phyloP scores from a whole-genome alignment of 2,113 vertebrate species.

The Fulica atra region DNA sequence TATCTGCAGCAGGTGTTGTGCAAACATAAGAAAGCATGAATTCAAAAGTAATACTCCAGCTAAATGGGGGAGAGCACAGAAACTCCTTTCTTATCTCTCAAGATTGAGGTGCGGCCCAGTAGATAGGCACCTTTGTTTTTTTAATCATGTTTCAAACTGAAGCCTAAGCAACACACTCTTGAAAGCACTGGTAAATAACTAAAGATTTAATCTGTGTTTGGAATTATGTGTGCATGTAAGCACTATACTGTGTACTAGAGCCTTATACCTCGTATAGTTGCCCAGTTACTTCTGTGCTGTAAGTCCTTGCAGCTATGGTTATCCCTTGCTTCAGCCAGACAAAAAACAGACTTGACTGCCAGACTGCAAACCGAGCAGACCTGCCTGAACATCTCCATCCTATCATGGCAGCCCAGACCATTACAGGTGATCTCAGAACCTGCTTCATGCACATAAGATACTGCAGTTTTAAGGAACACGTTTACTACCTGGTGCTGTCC shows the following conservation, averaged over 20 bases:
- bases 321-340: background rate
- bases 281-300: background rate
- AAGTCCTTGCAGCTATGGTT: background rate
- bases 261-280: background rate
- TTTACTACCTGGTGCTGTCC: background rate
- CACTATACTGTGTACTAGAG: background rate
- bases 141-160: background rate
- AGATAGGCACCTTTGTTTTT: background rate
- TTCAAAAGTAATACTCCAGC: background rate
- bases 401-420: accelerated
- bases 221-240: background rate
- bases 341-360: background rate
- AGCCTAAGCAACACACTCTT: background rate
- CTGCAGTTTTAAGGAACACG: background rate
- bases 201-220: background rate
- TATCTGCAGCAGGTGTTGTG: background rate
- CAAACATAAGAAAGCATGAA: background rate
- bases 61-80: background rate
- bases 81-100: background rate
- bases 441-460: background rate
- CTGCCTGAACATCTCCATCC: background rate
- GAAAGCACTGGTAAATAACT: background rate
- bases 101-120: background rate
- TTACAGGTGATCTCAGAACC: background rate
- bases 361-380: background rate